Evolutionary conservation across 2,888 invertebrate species (phyloP), one percentile per base, ranked within the genome.

Genomic region (Empis livida): DNA sequence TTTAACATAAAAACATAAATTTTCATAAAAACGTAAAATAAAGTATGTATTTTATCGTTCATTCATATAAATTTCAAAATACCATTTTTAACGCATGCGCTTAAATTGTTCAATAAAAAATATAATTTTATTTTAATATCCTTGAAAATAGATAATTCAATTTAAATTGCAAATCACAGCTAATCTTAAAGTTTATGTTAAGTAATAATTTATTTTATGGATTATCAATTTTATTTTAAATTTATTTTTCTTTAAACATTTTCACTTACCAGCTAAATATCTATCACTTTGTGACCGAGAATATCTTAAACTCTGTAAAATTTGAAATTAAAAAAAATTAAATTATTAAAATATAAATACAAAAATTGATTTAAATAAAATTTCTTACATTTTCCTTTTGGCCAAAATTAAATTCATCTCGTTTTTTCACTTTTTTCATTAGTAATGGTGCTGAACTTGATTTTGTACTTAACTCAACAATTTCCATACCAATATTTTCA

Each of bases 281-380:
- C 68, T 64, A 63, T 68, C 68, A 60, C 68, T 68, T 58, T 68
- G 68, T 31, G 68, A 68, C 53, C 68, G 64, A 50, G 68, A 68
- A 61, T 67, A 68, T 51, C 68, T 64, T 58, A 68, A 58, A 51
- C 63, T 64, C 68, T 68, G 59, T 48, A 57, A 55, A 41, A 42
- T 44, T 15, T 40, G 49, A 49, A 51, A 52, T 48, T 52, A 23
- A 39, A 45, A 31, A 15, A 16, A 46, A 37, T n/a, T n/a, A 30
- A 10, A 37, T 13, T 10, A 14, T 15, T 14, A 13, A 45, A 35
- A 23, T 32, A 32, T 37, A 13, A 50, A 53, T 46, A 42, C 44
- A 38, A 49, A 27, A 47, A 51, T 51, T 53, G 55, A 50, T 16
- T 40, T 15, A 46, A 47, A 43, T 15, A 17, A 30, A 40, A 45